Base-by-base conservation (phyloP, 2,113 vertebrate genomes). In the Xiphorhynchus elegans region DNA sequence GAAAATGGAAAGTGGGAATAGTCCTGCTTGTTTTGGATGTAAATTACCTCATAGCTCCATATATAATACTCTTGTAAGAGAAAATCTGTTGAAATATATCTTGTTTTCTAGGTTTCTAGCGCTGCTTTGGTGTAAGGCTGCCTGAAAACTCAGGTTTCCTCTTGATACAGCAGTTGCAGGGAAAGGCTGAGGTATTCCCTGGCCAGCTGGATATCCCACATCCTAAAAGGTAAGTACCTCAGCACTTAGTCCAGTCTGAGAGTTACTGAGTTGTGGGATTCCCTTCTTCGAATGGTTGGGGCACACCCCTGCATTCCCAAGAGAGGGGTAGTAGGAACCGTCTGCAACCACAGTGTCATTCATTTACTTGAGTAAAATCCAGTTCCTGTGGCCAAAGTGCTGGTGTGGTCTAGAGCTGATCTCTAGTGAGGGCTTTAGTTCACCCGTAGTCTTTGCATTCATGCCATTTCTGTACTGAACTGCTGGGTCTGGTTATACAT, bases 1-100 rank as follows among this genome's bases (percentile, higher is more conserved):
- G 14, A 64, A 90, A 53, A 16, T 42, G 1, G 74, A 14, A 18
- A 24, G 10, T 42, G 53, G n/a, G 40, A 90, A 50, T 37, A 53
- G n/a, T 69, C 26, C 16, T 37, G 35, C 0, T 0, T 7, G 5
- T 23, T 74, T 84, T 15, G 66, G 14, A 84, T 25, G 21, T 28
- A 44, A 52, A 50, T 66, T 40, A 64, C 28, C 47, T 91, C 23
- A 78, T 67, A 87, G 44, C 13, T 75, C 14, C 59, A 9, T 72
- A 39, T 82, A 85, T 64, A 64, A n/a, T 28, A 17, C 9, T 39
- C 16, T 39, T 82, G 13, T n/a, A 26, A 33, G 5, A 28, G n/a
- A 87, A 64, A 47, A 62, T 17, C 17, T 87, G 10, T 58, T 72
- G 29, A 39, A 56, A 40, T 13, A 6, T 7, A 28, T 18, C 33